A percentile compares a stretch with the other conserved stretches of the same genome.
Conservation (phyloP, 2,113 vertebrate genomes). For the Mixornis gularis region DNA sequence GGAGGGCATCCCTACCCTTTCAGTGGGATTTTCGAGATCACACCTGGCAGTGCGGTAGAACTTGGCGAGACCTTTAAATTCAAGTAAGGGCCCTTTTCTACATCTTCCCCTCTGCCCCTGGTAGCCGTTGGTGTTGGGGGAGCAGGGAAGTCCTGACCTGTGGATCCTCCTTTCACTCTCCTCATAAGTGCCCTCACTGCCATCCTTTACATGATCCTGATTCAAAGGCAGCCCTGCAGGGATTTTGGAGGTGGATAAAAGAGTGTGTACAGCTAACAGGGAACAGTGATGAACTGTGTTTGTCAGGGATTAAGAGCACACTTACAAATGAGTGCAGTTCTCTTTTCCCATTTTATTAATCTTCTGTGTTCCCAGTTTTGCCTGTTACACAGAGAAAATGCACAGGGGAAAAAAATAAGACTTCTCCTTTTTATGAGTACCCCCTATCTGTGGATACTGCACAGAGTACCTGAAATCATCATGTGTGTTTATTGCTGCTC, state of each 20-base stretch:
- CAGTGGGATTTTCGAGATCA: constrained; percentile 94
- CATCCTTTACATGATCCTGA: neutral
- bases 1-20: constrained; percentile 93
- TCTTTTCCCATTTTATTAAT: neutral
- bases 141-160: neutral
- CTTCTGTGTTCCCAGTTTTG: neutral
- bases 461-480: neutral
- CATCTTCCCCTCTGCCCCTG: neutral
- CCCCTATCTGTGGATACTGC: neutral
- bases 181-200: neutral
- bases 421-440: neutral
- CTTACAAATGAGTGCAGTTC: neutral
- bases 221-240: neutral
- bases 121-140: neutral
- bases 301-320: neutral
- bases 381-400: neutral
- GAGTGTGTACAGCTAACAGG: neutral
- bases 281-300: neutral
- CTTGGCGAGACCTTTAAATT: constrained; percentile 95
- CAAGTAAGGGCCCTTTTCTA: constrained; percentile 78
- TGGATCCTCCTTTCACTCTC: neutral
- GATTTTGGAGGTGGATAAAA: neutral
- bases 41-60: constrained; percentile 84
- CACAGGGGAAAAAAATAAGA: neutral
- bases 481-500: neutral